Evolutionary conservation across 35 echinoderm and acorn worm species (phyloP), one percentile per base, ranked within the genome.

Genomic region (Apostichopus japonicus): DNA sequence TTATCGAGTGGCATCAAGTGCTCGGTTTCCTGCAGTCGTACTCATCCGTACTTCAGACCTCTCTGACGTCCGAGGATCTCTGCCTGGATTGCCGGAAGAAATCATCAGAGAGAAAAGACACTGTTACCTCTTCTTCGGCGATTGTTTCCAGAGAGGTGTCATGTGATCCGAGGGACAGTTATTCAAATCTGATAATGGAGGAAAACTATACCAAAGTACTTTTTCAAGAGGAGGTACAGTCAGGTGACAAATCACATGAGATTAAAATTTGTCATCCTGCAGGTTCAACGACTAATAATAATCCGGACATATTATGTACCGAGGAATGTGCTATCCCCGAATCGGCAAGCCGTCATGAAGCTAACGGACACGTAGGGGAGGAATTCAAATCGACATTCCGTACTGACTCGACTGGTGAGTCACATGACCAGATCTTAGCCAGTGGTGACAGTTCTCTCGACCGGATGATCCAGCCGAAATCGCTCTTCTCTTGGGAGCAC

Each of bases 51-150:
- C 56, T 59, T 57, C 81, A 7, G 4, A 23, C 5, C 16, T 84
- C 81, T 19, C 23, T 54, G 81, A 55, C 27, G 21, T 19, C 71
- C 71, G 24, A 54, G 27, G 24, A n/a, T 23, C 17, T 84, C 16
- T 84, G 81, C 56, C 54, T 84, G 81, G 56, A 58, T 54, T 84
- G 81, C 56, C 27, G 5, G 54, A 84, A 57, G n/a, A 84, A 84
- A 8, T 57, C 24, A 51, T 55, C 81, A 8, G 16, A 55, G 14
- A 23, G 54, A 6, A 16, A 0, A 84, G 51, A 58, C 21, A 19
- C 7, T 19, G 17, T 1, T 23, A 75, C 13, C 4, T 7, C 71
- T 75, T 23, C 71, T 23, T 0, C 71, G 2, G 71, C 2, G 7
- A 19, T 19, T 19, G 6, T 6, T 19, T 19, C 71, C 5, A 19